Evolutionary conservation across 2,888 invertebrate species (phyloP).

Genomic region (Ophonus ardosiacus): DNA sequence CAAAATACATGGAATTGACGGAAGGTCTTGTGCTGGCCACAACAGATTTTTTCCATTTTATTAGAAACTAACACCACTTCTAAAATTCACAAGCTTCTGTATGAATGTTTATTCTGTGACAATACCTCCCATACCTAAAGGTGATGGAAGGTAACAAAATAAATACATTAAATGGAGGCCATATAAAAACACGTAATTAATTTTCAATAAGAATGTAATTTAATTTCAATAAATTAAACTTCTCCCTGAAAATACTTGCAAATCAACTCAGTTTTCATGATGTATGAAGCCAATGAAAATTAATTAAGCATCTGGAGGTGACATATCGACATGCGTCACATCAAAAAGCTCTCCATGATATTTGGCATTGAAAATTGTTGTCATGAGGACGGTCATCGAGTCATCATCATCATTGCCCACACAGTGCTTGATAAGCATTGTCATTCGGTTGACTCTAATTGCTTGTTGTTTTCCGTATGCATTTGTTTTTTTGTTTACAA

Average conservation of each 20-base stretch:
- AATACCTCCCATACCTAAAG: no score
- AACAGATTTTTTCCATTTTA: no score
- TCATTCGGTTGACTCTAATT: not conserved
- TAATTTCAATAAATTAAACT: slow-evolving; percentile 1
- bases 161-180: not conserved
- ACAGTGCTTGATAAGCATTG: not conserved
- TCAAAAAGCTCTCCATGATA: slow-evolving; percentile 31
- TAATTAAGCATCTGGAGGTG: slow-evolving; percentile 26
- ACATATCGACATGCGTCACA: slow-evolving; percentile 24
- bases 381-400: not conserved
- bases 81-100: no score
- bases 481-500: not conserved
- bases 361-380: slow-evolving; percentile 10
- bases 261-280: slow-evolving; percentile 33
- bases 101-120: no score
- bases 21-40: no score
- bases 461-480: not conserved
- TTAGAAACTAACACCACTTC: no score
- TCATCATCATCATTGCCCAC: not conserved
- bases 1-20: no score
- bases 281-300: slow-evolving; percentile 45
- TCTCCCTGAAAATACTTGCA: not conserved
- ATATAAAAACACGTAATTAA: not conserved
- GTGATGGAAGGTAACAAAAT: no score
- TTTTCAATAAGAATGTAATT: slow-evolving; percentile 24